Evolutionary conservation across 2,888 invertebrate genomes (phyloP).

Genomic region (Nemoura dubitans): DNA sequence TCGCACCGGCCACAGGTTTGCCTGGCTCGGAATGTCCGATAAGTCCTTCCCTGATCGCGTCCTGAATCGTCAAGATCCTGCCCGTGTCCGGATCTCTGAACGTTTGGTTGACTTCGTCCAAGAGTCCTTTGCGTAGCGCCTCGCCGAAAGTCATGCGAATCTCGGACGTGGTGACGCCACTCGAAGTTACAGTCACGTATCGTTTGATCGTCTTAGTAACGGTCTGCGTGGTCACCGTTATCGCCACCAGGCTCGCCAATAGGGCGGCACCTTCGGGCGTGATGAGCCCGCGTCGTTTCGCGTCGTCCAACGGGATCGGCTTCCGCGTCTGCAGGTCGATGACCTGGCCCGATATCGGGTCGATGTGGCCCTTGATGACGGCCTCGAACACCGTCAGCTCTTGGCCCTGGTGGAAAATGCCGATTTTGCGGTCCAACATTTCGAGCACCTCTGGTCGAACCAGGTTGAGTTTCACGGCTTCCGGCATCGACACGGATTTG

Average conservation of each 20-base stretch:
- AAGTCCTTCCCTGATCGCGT: constrained; percentile 59
- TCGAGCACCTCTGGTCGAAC: constrained; percentile 87
- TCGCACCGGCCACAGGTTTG: not conserved
- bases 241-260: constrained; percentile 84
- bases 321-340: constrained; percentile 77
- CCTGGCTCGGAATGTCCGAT: constrained; percentile 42
- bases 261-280: constrained; percentile 88
- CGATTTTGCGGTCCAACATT: constrained; percentile 84
- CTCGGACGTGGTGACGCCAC: constrained; percentile 63
- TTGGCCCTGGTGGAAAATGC: constrained; percentile 77
- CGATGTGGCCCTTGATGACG: constrained; percentile 84
- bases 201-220: constrained; percentile 85
- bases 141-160: constrained; percentile 78
- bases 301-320: constrained; percentile 83
- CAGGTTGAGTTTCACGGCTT: constrained; percentile 80
- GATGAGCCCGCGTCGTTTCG: constrained; percentile 84
- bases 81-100: constrained; percentile 63
- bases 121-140: constrained; percentile 78
- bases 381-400: constrained; percentile 89
- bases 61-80: constrained; percentile 54
- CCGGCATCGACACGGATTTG: constrained; percentile 78
- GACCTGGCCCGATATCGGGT: constrained; percentile 87
- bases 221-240: constrained; percentile 87
- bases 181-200: constrained; percentile 79
- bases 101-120: constrained; percentile 80